phyloP scores from a whole-genome alignment of 2,113 vertebrate genomes.

The Harpagus bidentatus region DNA sequence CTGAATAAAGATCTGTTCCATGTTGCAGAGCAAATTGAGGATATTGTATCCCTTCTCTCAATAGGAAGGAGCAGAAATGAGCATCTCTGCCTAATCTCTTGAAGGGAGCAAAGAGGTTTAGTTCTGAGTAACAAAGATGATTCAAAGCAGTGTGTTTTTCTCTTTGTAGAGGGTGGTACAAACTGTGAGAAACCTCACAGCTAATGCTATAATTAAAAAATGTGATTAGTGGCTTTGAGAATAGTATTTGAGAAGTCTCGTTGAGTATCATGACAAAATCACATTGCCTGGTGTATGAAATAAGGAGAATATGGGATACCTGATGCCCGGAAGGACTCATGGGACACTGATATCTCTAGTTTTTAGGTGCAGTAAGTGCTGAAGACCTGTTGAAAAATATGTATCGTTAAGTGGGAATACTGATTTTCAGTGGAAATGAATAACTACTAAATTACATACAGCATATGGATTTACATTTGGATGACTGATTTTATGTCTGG shows the following conservation, averaged over 20 bases:
- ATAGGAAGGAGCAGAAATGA: neutral
- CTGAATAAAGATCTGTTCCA: neutral
- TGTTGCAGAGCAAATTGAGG: neutral
- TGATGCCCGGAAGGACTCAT: neutral
- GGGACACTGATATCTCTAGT: neutral
- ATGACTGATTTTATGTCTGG: slow-evolving; percentile 20
- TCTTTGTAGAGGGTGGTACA: neutral
- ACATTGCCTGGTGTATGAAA: neutral
- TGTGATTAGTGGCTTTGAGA: neutral
- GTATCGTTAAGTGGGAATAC: neutral
- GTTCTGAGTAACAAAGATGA: neutral
- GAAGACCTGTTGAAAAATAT: neutral
- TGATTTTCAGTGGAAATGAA: neutral
- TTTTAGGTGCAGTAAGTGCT: neutral
- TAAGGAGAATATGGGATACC: neutral
- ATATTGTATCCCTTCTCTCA: neutral
- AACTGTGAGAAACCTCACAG: neutral
- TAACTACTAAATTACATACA: neutral
- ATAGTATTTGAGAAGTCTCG: neutral
- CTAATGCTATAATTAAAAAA: neutral
- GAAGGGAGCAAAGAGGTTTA: neutral
- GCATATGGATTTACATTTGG: slow-evolving; percentile 12
- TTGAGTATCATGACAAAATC: neutral
- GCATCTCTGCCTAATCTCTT: neutral
- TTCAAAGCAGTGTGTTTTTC: neutral